Conservation (phyloP, 2,113 vertebrate species). For the Edolisoma coerulescens region DNA sequence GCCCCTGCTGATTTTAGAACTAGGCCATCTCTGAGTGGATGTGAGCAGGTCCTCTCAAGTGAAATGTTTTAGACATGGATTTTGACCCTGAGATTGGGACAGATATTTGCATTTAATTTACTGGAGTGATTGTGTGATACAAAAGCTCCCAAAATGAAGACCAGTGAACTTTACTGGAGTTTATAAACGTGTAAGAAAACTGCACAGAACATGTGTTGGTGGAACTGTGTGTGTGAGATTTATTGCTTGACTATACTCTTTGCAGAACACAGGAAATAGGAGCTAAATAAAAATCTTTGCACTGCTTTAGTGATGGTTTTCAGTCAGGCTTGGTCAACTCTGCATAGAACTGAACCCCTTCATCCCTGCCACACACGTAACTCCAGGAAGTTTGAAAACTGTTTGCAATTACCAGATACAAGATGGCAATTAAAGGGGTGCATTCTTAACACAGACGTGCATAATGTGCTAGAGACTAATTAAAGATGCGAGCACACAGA, state of each 20-base stretch:
- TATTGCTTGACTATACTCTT: not conserved
- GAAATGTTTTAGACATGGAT: not conserved
- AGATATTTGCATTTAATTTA: not conserved
- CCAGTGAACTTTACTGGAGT: not conserved
- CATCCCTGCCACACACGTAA: not conserved
- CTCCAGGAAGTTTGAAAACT: not conserved
- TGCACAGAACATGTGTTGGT: not conserved
- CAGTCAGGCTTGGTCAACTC: not conserved
- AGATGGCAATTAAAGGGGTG: not conserved
- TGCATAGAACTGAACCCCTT: not conserved
- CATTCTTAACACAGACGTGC: not conserved
- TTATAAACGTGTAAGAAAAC: not conserved
- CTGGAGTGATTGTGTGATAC: not conserved
- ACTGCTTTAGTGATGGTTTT: not conserved
- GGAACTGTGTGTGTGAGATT: not conserved
- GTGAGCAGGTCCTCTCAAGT: not conserved
- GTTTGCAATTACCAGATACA: not conserved
- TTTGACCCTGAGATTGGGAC: not conserved
- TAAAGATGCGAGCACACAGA: slow-evolving; percentile 9
- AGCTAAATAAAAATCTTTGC: not conserved
- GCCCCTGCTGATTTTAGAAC: not conserved
- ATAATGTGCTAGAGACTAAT: not conserved
- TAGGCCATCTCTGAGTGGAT: not conserved
- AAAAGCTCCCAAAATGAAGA: not conserved
- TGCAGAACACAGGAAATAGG: not conserved